Evolutionary conservation across 2,113 vertebrate species (phyloP).

Genomic region (Phycodurus eques): DNA sequence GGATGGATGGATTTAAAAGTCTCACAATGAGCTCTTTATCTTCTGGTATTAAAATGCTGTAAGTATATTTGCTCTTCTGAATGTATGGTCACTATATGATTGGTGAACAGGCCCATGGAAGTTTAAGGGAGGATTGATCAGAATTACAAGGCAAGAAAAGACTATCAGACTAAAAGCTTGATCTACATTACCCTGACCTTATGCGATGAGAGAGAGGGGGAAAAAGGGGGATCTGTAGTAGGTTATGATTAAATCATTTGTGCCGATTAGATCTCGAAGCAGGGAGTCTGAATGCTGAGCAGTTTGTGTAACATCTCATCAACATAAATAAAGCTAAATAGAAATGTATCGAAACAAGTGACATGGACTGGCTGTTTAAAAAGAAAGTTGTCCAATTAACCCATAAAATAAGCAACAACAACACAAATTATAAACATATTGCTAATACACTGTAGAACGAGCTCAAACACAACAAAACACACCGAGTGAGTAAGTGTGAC

Average conservation of each 20-base stretch:
- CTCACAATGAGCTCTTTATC: too few species aligned
- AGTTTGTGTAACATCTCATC: background rate
- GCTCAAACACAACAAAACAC: background rate
- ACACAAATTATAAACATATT: background rate
- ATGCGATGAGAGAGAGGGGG: constrained; percentile 19
- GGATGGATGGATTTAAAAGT: too few species aligned
- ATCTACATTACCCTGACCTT: constrained; percentile 27
- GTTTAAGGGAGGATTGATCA: background rate
- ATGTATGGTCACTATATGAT: constrained; percentile 20
- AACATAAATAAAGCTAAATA: too few species aligned
- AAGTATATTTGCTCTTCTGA: constrained; percentile 5
- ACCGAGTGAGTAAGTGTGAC: constrained; percentile 10
- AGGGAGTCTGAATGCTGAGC: constrained; percentile 37
- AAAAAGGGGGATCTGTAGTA: constrained; percentile 18
- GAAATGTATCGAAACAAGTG: too few species aligned
- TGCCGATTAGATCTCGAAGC: constrained; percentile 42
- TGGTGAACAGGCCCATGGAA: too few species aligned
- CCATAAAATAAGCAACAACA: background rate
- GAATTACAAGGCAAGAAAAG: constrained; percentile 37
- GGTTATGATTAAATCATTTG: constrained; percentile 37
- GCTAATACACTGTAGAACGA: background rate
- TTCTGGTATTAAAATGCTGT: background rate
- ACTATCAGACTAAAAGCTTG: constrained; percentile 48
- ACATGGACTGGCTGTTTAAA: too few species aligned
- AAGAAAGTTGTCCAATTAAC: background rate